These are phyloP conservation scores for Sesia bembeciformis DNA, from an alignment of 2,888 invertebrate genomes.

Conservation along the genomic window DNA sequence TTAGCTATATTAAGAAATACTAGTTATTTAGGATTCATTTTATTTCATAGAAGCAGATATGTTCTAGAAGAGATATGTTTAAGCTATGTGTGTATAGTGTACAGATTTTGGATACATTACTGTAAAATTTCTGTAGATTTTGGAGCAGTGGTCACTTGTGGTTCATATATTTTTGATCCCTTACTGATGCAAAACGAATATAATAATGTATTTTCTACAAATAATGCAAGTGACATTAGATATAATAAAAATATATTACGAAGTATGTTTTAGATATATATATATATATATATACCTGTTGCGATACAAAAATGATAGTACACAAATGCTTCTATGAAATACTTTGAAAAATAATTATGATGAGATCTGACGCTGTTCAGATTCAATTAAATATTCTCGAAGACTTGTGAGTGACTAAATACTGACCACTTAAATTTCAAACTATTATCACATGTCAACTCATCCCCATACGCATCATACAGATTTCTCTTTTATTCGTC, in stretches of 20 bases:
- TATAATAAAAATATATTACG: background rate
- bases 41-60: slow-evolving; percentile 67
- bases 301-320: slow-evolving; percentile 2
- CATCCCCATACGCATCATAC: slow-evolving; percentile 27
- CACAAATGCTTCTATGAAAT: slow-evolving; percentile 65
- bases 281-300: too few species aligned
- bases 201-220: too few species aligned
- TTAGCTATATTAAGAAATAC: slow-evolving; percentile 12
- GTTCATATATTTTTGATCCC: too few species aligned
- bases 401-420: slow-evolving; percentile 21
- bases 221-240: too few species aligned
- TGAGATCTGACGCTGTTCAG: slow-evolving; percentile 22
- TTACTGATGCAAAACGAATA: too few species aligned
- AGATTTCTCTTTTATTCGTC: slow-evolving; percentile 14
- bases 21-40: slow-evolving; percentile 9
- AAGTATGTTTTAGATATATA: background rate
- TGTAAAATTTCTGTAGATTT: too few species aligned
- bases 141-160: too few species aligned
- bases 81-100: slow-evolving; percentile 9
- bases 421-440: slow-evolving; percentile 37
- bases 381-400: slow-evolving; percentile 6
- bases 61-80: slow-evolving; percentile 39
- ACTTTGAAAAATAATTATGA: slow-evolving; percentile 9
- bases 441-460: slow-evolving; percentile 64
- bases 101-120: too few species aligned